Conservation (phyloP, 2,113 vertebrate species). For the Hoplias malabaricus region DNA sequence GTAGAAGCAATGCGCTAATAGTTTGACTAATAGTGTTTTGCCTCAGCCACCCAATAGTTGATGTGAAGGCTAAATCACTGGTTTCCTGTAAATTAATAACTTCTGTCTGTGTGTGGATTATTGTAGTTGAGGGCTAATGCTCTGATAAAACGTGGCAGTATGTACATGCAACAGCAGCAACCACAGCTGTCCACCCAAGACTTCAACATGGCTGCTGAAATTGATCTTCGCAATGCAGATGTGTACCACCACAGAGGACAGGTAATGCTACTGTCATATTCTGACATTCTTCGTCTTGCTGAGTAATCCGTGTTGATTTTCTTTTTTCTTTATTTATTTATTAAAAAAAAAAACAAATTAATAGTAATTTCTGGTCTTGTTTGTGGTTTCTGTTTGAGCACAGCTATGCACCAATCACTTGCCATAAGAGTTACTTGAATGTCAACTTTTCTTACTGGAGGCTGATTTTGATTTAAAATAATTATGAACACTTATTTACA, state of each 20-base stretch:
- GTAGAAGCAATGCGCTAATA: too few relatives aligned
- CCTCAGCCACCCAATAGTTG: not conserved
- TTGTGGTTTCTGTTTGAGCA: not conserved
- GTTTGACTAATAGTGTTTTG: too few relatives aligned
- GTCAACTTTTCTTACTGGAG: not conserved
- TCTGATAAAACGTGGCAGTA: constrained; percentile 95
- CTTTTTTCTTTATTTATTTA: not conserved
- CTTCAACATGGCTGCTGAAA: constrained; percentile 94
- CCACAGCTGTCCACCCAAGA: constrained; percentile 90
- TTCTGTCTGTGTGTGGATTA: not conserved
- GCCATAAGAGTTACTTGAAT: not conserved
- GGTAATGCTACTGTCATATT: constrained; percentile 62
- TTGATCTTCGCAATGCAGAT: constrained; percentile 91
- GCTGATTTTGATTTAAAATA: not conserved
- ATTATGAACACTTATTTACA: not conserved
- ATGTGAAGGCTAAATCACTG: not conserved
- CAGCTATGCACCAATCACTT: not conserved
- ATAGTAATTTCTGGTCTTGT: too few relatives aligned
- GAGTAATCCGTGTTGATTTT: not conserved
- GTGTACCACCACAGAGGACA: constrained; percentile 98
- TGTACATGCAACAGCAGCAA: constrained; percentile 99
- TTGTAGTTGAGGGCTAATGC: constrained; percentile 88
- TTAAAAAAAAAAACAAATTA: too few relatives aligned
- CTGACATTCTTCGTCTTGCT: not conserved
- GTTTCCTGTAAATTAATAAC: not conserved